phyloP scores from a whole-genome alignment of 2,113 vertebrate species.

The Shinisaurus crocodilurus region DNA sequence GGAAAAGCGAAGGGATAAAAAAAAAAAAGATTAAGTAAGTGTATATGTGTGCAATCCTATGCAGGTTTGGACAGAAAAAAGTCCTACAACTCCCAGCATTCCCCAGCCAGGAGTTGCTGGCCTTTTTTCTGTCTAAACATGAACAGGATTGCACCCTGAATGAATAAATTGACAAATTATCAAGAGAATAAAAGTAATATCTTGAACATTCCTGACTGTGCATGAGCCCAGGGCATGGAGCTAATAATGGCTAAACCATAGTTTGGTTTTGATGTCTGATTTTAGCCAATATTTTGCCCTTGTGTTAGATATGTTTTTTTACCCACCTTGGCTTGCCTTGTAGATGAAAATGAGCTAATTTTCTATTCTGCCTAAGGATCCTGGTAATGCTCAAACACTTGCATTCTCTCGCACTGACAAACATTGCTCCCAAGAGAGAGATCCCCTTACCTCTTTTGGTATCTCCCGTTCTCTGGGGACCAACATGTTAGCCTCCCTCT shows the following conservation, averaged over 20 bases:
- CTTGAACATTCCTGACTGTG: too few relatives aligned
- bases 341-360: neutral
- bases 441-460: neutral
- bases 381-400: neutral
- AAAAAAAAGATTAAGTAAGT: too few relatives aligned
- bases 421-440: neutral
- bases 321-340: too few relatives aligned
- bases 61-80: too few relatives aligned
- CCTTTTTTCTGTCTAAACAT: too few relatives aligned
- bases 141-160: too few relatives aligned
- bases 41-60: too few relatives aligned
- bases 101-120: too few relatives aligned
- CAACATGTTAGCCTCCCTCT: too few relatives aligned
- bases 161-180: neutral
- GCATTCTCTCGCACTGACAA: neutral
- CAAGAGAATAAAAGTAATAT: neutral
- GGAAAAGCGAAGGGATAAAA: too few relatives aligned
- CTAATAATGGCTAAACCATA: neutral
- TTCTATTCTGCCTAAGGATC: neutral
- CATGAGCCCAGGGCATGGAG: neutral
- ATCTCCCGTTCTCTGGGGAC: neutral
- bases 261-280: neutral
- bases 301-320: neutral
- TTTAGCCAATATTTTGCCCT: neutral
- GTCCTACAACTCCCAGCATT: too few relatives aligned